These are phyloP conservation scores for Cyclopterus lumpus DNA, from an alignment of 2,797 vertebrate genomes.

Conservation along the genomic window DNA sequence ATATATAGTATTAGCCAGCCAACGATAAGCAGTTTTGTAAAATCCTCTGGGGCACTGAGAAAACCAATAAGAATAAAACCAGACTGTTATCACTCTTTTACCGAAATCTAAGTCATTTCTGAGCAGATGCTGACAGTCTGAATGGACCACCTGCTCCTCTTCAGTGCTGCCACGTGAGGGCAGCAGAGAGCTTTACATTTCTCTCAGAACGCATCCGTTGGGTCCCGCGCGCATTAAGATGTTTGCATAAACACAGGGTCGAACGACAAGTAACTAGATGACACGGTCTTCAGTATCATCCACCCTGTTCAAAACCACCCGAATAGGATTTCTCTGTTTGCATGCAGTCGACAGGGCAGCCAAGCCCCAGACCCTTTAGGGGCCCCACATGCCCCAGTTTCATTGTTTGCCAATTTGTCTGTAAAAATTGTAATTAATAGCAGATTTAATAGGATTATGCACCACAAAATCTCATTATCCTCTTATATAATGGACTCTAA, in stretches of 20 bases:
- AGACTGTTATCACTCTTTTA: not conserved
- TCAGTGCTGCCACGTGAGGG: conserved; percentile 61
- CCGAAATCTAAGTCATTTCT: not conserved
- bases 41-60: not conserved
- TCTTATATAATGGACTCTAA: conserved; percentile 3
- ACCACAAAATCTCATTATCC: conserved; percentile 3
- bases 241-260: not conserved
- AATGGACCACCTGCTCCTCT: not conserved
- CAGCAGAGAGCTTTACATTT: conserved; percentile 61
- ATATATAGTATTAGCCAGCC: not conserved
- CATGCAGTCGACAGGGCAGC: conserved; percentile 1
- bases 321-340: not conserved
- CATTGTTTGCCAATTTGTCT: conserved; percentile 10
- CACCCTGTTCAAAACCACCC: not conserved
- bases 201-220: not conserved
- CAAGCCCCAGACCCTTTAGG: not conserved
- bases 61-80: not conserved
- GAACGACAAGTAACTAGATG: not conserved
- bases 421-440: conserved; percentile 18
- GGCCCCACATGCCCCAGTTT: not conserved
- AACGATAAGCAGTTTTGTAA: not conserved
- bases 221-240: not conserved
- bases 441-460: conserved; percentile 12
- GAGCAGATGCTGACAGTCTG: not conserved
- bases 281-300: not conserved